Evolutionary conservation across 2,888 invertebrate genomes (phyloP), one percentile per base, ranked within the genome.

Genomic region (Hypomecis punctinalis): DNA sequence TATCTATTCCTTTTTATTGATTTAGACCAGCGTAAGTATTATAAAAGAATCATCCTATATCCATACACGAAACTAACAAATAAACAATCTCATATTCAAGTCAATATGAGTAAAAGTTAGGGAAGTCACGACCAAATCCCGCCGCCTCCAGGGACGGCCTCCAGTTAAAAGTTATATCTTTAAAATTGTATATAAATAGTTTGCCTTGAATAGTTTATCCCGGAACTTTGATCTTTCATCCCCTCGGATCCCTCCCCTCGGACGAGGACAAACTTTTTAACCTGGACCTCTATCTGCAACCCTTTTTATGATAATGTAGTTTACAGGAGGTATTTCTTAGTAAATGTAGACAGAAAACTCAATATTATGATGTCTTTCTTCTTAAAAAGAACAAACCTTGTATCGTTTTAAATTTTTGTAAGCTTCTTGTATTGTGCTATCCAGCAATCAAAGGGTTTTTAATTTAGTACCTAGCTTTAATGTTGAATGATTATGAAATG

Each of bases 191-290:
- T 58, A 47, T 64, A 63, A 64, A 61, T 63, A 56, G 63, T 67
- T 54, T 53, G 23, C 47, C 58, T 63, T 64, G 63, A 64, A 67
- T 63, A 63, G 63, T 67, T 61, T 61, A 61, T 46, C 61, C 53
- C 52, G 40, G 48, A 68, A 66, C 66, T 69, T 69, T 69, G 66
- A 69, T 69, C 66, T 66, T 48, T 57, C 42, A 57, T 47, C 66
- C 68, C 65, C 51, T 60, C 7, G 46, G 47, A 48, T n/a, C n/a
- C n/a, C n/a, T n/a, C n/a, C n/a, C n/a, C n/a, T n/a, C 51, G 62
- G 64, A 39, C 33, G 40, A 57, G 46, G 58, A 54, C 49, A 57
- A 66, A 66, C 57, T 56, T 61, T 55, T 59, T 48, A 59, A 63
- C 59, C 63, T 58, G 59, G 9, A 49, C 43, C 63, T 52, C 42